A percentile compares a stretch with the other conserved stretches of the same genome.
These are phyloP conservation scores for Fragum fragum DNA, from an alignment of 2,888 invertebrate genomes.

Conservation along the genomic window DNA sequence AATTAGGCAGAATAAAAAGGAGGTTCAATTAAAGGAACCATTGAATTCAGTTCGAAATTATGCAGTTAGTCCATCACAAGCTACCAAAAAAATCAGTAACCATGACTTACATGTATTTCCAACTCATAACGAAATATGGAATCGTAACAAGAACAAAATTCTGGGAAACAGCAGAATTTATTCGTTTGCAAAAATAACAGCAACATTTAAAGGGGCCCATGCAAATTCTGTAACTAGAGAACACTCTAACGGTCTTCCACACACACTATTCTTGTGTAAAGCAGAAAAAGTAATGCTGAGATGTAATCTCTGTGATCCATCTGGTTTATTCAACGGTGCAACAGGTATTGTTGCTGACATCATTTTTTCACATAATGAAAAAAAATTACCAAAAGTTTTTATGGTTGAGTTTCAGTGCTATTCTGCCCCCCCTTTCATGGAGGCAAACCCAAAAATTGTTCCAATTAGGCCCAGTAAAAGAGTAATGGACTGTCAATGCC, in stretches of 20 bases:
- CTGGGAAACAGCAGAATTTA: conserved; percentile 11
- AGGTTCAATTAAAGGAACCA: conserved; percentile 36
- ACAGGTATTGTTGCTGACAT: conserved; percentile 57
- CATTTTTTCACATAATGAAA: background rate
- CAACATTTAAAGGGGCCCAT: conserved; percentile 32
- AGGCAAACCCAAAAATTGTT: conserved; percentile 46
- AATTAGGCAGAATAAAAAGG: conserved; percentile 41
- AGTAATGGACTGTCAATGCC: conserved; percentile 62
- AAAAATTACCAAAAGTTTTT: conserved; percentile 49
- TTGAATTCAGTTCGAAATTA: conserved; percentile 48
- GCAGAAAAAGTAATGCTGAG: conserved; percentile 58
- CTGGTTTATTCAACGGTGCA: conserved; percentile 66
- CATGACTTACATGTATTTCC: conserved; percentile 58
- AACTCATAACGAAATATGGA: conserved; percentile 52
- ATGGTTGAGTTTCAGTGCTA: conserved; percentile 62
- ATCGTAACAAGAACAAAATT: conserved; percentile 46
- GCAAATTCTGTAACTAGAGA: conserved; percentile 39
- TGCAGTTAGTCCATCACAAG: conserved; percentile 31
- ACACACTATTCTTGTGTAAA: conserved; percentile 19
- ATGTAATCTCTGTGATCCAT: conserved; percentile 58
- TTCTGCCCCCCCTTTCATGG: conserved; percentile 65
- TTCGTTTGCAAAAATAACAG: conserved; percentile 55
- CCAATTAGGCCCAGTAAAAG: conserved; percentile 67
- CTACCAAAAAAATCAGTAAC: conserved; percentile 22
- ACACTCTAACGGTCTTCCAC: conserved; percentile 19